A percentile compares a stretch with the other conserved stretches of the same genome.
Evolutionary conservation across 2,888 invertebrate species (phyloP).

Genomic region (Steromphala cineraria): DNA sequence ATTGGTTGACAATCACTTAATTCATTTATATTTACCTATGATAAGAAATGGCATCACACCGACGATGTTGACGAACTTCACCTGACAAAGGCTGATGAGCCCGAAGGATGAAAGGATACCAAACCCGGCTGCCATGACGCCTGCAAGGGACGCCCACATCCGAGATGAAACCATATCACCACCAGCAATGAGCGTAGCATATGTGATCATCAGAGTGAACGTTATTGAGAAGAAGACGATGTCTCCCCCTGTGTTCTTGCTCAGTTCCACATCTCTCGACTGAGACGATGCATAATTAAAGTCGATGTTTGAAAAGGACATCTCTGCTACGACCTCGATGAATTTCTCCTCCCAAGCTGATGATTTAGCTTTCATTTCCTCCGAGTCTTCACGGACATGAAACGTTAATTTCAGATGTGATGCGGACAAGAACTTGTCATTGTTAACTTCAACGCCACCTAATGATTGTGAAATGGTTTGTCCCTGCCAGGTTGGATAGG

Average conservation of each 20-base stretch:
- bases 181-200: conserved; percentile 37
- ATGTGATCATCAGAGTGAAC: conserved; percentile 38
- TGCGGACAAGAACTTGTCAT: not conserved
- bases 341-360: not conserved
- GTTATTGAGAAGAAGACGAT: conserved; percentile 36
- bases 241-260: conserved; percentile 40
- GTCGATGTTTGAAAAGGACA: not conserved
- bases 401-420: not conserved
- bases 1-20: not conserved
- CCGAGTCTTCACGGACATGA: not conserved
- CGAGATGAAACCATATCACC: conserved; percentile 35
- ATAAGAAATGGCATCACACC: conserved; percentile 59
- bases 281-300: conserved; percentile 43
- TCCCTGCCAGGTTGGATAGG: conserved; percentile 32
- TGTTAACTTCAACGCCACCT: not conserved
- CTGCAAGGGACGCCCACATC: conserved; percentile 45
- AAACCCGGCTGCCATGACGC: conserved; percentile 53
- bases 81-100: conserved; percentile 39
- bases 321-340: not conserved
- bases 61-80: conserved; percentile 57
- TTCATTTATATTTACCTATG: conserved; percentile 43
- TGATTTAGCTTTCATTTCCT: not conserved
- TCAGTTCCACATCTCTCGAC: conserved; percentile 51
- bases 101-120: conserved; percentile 57
- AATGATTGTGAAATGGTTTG: not conserved